Evolutionary conservation across 2,113 vertebrate species (phyloP), one percentile per base, ranked within the genome.

Genomic region (Pleuronectes platessa): DNA sequence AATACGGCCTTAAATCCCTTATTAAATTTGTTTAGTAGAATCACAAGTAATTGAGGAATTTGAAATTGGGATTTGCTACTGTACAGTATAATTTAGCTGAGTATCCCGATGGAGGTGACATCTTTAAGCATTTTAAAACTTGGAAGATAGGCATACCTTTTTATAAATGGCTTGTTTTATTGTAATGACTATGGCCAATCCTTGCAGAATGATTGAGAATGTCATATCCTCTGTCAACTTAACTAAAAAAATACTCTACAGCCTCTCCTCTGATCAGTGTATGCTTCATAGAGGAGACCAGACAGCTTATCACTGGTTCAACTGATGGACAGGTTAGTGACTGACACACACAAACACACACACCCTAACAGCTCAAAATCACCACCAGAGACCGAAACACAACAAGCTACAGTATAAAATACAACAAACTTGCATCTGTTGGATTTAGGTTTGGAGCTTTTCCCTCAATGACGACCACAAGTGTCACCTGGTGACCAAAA

Each of bases 401-500:
- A 6, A 63, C 4, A 42, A 21, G 13, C 10, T 72, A 35, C 17
- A 35, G 59, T 61, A 18, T 37, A 26, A 2, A 42, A 51, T 53
- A 21, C 37, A 24, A 63, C 40, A 75, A 6, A 40, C 17, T 11
- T 24, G 5, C 53, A 18, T 51, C 14, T 75, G 17, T 23, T 88
- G 70, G 90, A 13, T 93, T 54, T 80, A 98, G 97, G 89, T 98
- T 17, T 96, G 96, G 94, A 84, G 94, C 78, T 97, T 97, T 91
- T 96, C 95, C 86, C 88, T 98, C 81, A 72, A 65, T 3, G 86
- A 83, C 18, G 85, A 86, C 18, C 86, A 94, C 71, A 93, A 92
- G 45, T 97, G 95, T 70, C 93, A 92, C 9, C 78, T 92, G 2
- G 74, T 97, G 81, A 82, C 91, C 8, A 94, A 70, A 45, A 92